Conservation (phyloP, 2,113 vertebrate genomes). For the Tachuris rubrigastra region DNA sequence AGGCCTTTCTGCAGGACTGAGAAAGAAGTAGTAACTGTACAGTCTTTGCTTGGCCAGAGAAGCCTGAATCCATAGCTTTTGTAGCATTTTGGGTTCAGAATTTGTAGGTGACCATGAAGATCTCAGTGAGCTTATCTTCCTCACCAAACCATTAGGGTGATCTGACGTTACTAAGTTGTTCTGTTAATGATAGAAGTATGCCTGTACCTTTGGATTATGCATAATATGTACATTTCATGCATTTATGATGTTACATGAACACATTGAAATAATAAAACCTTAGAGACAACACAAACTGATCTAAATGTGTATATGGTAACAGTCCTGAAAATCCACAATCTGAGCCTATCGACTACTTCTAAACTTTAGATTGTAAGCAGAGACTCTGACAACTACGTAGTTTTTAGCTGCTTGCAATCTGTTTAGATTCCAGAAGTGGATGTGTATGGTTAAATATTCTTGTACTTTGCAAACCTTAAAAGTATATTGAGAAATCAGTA, state of each 20-base stretch:
- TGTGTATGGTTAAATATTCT: neutral
- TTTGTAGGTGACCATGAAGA: neutral
- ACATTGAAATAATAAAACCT: neutral
- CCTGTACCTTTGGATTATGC: neutral
- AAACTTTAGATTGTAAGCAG: neutral
- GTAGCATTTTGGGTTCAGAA: neutral
- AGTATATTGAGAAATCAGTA: neutral
- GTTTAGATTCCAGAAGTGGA: neutral
- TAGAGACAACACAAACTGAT: neutral
- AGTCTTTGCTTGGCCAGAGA: neutral
- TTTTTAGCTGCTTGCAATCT: neutral
- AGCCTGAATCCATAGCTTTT: neutral
- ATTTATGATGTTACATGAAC: neutral
- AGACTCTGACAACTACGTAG: neutral
- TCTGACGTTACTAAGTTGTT: neutral
- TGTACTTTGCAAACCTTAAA: neutral
- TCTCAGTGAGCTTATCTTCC: neutral
- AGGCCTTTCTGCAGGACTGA: neutral
- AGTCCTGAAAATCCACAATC: neutral
- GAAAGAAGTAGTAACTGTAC: neutral
- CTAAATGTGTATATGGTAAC: neutral
- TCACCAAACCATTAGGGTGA: neutral
- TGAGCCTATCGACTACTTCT: neutral
- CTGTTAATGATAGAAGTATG: neutral
- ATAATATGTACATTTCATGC: neutral